A percentile compares a stretch with the other conserved stretches of the same genome.
Conservation (phyloP, 2,797 vertebrate species). For the Poecilia velifera region DNA sequence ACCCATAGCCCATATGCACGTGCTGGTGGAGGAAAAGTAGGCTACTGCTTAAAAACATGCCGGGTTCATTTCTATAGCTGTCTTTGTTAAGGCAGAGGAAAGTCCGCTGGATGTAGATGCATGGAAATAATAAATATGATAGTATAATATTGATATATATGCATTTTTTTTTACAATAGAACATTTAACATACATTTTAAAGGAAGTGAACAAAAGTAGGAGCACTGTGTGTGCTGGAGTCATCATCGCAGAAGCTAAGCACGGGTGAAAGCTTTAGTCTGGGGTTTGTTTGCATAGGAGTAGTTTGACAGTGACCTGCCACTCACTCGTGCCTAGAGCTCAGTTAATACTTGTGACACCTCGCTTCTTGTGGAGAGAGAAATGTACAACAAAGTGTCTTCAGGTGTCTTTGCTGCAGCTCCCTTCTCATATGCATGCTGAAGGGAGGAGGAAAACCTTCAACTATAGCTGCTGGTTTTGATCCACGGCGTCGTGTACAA, state of each 20-base stretch:
- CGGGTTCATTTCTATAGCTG: conserved; percentile 61
- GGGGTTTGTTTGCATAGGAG: conserved; percentile 78
- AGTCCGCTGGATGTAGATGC: conserved; percentile 49
- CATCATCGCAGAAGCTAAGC: conserved; percentile 55
- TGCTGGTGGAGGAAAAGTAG: conserved; percentile 3
- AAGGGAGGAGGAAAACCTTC: conserved; percentile 43
- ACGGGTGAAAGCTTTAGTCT: conserved; percentile 63
- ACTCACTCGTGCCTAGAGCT: conserved; percentile 31
- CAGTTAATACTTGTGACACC: conserved; percentile 65
- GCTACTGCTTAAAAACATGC: neutral
- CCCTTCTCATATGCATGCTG: conserved; percentile 24
- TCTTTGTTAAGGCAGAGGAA: conserved; percentile 74
- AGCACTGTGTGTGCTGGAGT: conserved; percentile 43
- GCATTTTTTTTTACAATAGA: conserved; percentile 67
- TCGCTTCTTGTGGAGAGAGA: conserved; percentile 62
- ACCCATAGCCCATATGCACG: neutral
- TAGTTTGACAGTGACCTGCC: conserved; percentile 56
- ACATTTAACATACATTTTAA: conserved; percentile 66
- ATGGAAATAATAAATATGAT: conserved; percentile 80
- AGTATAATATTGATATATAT: conserved; percentile 73
- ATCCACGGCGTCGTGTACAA: conserved; percentile 24
- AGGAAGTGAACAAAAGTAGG: conserved; percentile 44
- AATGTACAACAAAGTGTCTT: conserved; percentile 45
- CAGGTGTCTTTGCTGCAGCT: conserved; percentile 29
- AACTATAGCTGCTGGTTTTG: conserved; percentile 67